phyloP scores from a whole-genome alignment of 2,888 invertebrate species.

The Melanostoma mellinum region DNA sequence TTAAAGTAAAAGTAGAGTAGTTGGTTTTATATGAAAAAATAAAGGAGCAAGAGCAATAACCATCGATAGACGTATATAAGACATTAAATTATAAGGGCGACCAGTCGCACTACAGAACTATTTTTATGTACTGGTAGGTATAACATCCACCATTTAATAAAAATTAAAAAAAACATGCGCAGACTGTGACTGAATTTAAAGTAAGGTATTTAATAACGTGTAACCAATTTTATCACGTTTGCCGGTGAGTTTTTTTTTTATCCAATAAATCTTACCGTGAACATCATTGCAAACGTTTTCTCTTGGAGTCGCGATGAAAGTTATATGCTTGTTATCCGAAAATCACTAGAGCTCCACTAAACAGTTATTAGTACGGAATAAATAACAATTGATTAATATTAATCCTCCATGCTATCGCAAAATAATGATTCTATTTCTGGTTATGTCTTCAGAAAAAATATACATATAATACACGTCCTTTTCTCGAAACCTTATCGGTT shows the following conservation, averaged over 20 bases:
- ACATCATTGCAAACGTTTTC: slow-evolving; percentile 81
- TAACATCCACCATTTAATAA: no score
- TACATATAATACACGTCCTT: slow-evolving; percentile 52
- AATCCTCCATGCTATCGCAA: slow-evolving; percentile 43
- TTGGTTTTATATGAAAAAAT: no score
- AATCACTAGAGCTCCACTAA: slow-evolving; percentile 35
- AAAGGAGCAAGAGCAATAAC: no score
- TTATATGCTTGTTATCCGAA: slow-evolving; percentile 16
- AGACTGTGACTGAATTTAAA: not conserved
- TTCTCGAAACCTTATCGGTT: slow-evolving; percentile 65
- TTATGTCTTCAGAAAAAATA: slow-evolving; percentile 28
- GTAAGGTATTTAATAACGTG: slow-evolving; percentile 24
- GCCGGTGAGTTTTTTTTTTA: slow-evolving; percentile 53
- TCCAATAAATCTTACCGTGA: slow-evolving; percentile 81
- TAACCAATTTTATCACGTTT: slow-evolving; percentile 33
- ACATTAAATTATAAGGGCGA: no score
- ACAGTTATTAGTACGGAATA: slow-evolving; percentile 31
- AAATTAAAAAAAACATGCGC: no score
- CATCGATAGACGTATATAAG: no score
- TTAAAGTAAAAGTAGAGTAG: no score
- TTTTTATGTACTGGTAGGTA: no score
- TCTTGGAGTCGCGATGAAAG: slow-evolving; percentile 35
- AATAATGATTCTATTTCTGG: slow-evolving; percentile 17
- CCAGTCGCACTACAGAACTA: no score
- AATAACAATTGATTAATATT: slow-evolving; percentile 27